These are phyloP conservation scores for Trypoxylus dichotomus DNA, from an alignment of 1,140 invertebrate genomes.

Conservation along the genomic window DNA sequence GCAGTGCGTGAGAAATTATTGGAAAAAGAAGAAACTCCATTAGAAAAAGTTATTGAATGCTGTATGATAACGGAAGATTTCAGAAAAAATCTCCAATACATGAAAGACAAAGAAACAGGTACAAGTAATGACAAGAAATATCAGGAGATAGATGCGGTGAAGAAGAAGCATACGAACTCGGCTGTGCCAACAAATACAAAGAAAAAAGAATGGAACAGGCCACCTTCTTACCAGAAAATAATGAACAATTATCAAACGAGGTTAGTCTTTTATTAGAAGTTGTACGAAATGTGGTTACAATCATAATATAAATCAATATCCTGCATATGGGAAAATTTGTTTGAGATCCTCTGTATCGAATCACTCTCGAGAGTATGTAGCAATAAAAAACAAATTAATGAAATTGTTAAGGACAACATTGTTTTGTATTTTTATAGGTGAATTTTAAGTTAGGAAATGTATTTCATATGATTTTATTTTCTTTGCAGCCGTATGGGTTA, in stretches of 20 bases:
- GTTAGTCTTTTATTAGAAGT: conserved; percentile 1
- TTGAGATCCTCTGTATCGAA: not conserved
- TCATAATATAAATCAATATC: conserved; percentile 25
- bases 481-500: no score
- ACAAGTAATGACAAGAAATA: not conserved
- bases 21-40: conserved; percentile 10
- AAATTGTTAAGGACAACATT: no score
- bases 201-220: no score
- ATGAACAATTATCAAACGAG: not conserved
- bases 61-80: conserved; percentile 12
- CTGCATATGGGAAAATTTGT: conserved; percentile 7
- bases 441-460: no score
- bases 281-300: conserved; percentile 19
- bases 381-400: no score
- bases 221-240: no score
- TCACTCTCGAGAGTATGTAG: no score
- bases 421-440: no score
- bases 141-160: not conserved
- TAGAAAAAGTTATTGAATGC: conserved; percentile 7
- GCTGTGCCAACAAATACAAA: not conserved
- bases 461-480: no score
- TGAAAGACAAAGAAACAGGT: not conserved
- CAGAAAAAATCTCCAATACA: not conserved
- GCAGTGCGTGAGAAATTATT: conserved; percentile 30
- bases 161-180: not conserved